Base-by-base conservation (phyloP, 1,140 invertebrate species). In the Zaprionus ornatus region DNA sequence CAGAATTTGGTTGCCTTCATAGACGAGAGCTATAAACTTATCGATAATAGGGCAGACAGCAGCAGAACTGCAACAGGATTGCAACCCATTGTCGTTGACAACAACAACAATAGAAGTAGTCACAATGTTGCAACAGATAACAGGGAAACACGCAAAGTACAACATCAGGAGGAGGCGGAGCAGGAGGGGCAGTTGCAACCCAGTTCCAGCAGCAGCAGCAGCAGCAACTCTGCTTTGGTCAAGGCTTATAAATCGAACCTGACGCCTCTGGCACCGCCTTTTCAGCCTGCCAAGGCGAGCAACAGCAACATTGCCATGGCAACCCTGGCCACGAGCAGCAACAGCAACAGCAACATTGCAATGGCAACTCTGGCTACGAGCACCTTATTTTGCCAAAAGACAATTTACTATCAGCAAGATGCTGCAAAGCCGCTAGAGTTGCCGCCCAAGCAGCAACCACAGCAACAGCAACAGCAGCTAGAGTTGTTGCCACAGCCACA, bases 231-330 rank as follows among this genome's bases (percentile, higher is more conserved):
- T 68, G 84, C 86, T 1, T 50, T 91, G 68, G 61, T 91, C 9
- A 92, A 86, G 52, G 91, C 91, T 10, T 91, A 86, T 21, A 90
- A 92, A 70, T 92, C 91, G 35, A 92, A 92, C 55, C 59, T 92
- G 25, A 92, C 91, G 13, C 91, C 91, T 0, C 62, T 92, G 74
- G 91, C 91, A 9, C 91, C 91, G 37, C 84, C 87, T 15, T 92
- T 92, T 74, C 87, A 92, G 45, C 91, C 91, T 0, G 77, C 90
- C 40, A 45, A 45, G 6, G 82, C 87, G 12, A 37, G 82, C 10
- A 80, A 82, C 55, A 74, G 77, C 42, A 25, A 25, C 25, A 25
- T 74, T 79, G 29, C 25, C 45, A 48, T 68, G 64, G 21, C 63
- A 57, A 63, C 10, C 29, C 63, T 56, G 32, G 21, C 52, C 17